Percentiles rank a stretch among this genome's conserved stretches.
Evolutionary conservation across 1,140 invertebrate genomes (phyloP).

Genomic region (Rhopalosiphum padi): DNA sequence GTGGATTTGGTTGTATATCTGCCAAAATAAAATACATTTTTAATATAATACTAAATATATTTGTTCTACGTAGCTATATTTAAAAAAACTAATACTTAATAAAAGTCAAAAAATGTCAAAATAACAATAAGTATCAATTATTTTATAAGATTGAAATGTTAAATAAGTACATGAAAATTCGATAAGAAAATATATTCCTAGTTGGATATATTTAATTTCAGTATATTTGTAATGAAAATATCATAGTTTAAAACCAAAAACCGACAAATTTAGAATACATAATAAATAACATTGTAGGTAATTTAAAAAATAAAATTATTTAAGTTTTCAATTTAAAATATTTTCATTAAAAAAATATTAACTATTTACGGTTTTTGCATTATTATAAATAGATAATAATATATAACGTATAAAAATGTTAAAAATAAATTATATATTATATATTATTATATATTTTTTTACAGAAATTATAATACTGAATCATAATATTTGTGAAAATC

Average conservation of each 20-base stretch:
- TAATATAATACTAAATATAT: not conserved
- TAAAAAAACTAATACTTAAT: not conserved
- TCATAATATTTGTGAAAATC: not conserved
- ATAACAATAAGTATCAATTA: not conserved
- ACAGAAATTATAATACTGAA: not conserved
- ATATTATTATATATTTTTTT: not conserved
- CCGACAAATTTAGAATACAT: not conserved
- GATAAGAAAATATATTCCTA: not conserved
- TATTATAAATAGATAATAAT: not conserved
- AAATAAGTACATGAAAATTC: not conserved
- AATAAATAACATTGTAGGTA: not conserved
- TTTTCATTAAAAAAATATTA: no score
- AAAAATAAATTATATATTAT: not conserved
- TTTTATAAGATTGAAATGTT: not conserved
- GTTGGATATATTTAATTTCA: not conserved
- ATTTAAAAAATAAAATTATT: not conserved
- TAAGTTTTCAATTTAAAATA: no score
- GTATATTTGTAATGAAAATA: not conserved
- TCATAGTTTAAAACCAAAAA: not conserved
- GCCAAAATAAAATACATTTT: not conserved
- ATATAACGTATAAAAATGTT: not conserved
- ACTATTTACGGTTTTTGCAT: not conserved
- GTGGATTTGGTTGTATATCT: not conserved
- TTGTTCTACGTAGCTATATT: no score
- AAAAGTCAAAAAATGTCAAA: not conserved